A percentile compares a stretch with the other conserved stretches of the same genome.
Evolutionary conservation across 2,797 vertebrate genomes (phyloP).

Genomic region (Lophius americanus): DNA sequence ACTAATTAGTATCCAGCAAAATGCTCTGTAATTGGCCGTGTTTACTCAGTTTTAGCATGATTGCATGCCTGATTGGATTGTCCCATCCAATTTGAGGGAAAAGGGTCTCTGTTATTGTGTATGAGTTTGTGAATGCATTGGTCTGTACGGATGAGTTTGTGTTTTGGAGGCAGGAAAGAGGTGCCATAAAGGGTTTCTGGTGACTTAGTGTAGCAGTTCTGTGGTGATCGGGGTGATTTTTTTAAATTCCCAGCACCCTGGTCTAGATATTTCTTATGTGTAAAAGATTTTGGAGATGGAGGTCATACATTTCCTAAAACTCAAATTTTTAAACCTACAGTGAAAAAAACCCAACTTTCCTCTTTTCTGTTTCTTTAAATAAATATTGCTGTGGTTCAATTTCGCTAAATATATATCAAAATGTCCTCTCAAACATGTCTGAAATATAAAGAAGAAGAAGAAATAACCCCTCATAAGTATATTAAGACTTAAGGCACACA

Average conservation of each 20-base stretch:
- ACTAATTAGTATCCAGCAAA: constrained; percentile 79
- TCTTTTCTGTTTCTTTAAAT: constrained; percentile 39
- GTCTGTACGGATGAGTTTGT: neutral
- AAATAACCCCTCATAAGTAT: constrained; percentile 53
- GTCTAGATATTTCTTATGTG: neutral
- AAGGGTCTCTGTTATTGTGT: constrained; percentile 53
- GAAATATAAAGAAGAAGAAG: constrained; percentile 57
- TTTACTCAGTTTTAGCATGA: constrained; percentile 79
- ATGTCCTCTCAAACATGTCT: constrained; percentile 57
- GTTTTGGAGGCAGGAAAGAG: neutral
- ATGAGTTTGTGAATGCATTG: constrained; percentile 9
- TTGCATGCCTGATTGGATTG: constrained; percentile 75
- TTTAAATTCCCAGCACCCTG: neutral
- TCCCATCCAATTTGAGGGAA: constrained; percentile 63
- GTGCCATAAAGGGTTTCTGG: constrained; percentile 13
- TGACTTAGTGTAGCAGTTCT: constrained; percentile 18
- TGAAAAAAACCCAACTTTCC: constrained; percentile 36
- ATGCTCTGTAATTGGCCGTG: constrained; percentile 80
- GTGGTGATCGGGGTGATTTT: neutral
- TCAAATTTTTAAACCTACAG: constrained; percentile 1
- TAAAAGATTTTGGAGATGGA: constrained; percentile 13
- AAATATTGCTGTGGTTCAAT: constrained; percentile 25
- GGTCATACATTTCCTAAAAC: constrained; percentile 32
- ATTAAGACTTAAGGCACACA: constrained; percentile 47
- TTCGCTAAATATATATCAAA: constrained; percentile 32